Evolutionary conservation across 2,888 invertebrate genomes (phyloP).

Genomic region (Dione vanillae): DNA sequence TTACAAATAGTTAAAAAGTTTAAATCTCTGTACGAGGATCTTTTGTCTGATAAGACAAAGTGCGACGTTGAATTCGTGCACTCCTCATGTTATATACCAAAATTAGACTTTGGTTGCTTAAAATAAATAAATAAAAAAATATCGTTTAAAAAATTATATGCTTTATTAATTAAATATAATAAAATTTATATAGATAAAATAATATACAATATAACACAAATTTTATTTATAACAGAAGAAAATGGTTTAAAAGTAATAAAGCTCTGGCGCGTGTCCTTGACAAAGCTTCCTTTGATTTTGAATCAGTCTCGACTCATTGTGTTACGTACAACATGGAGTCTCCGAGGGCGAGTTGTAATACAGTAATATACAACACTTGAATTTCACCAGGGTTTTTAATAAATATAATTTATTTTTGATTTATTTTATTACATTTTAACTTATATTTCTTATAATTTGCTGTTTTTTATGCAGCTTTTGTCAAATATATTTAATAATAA

Average conservation of each 20-base stretch:
- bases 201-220: not conserved
- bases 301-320: conserved; percentile 25
- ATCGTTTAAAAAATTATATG: too few relatives aligned
- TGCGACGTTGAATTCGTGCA: too few relatives aligned
- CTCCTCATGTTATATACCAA: too few relatives aligned
- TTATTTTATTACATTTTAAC: not conserved
- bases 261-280: conserved; percentile 12
- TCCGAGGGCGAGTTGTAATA: conserved; percentile 3
- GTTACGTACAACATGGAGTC: conserved; percentile 3
- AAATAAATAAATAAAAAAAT: too few relatives aligned
- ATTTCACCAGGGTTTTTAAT: not conserved
- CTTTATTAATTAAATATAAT: too few relatives aligned
- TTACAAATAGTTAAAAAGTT: too few relatives aligned
- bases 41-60: too few relatives aligned
- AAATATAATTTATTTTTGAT: not conserved
- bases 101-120: too few relatives aligned
- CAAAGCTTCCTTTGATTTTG: conserved; percentile 27
- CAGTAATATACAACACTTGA: not conserved
- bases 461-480: not conserved
- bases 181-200: not conserved
- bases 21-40: too few relatives aligned
- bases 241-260: not conserved
- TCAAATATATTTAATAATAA: too few relatives aligned
- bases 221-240: not conserved
- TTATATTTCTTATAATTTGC: too few relatives aligned